Base-by-base conservation (phyloP, 2,888 invertebrate genomes). In the Caenorhabditis angaria region DNA sequence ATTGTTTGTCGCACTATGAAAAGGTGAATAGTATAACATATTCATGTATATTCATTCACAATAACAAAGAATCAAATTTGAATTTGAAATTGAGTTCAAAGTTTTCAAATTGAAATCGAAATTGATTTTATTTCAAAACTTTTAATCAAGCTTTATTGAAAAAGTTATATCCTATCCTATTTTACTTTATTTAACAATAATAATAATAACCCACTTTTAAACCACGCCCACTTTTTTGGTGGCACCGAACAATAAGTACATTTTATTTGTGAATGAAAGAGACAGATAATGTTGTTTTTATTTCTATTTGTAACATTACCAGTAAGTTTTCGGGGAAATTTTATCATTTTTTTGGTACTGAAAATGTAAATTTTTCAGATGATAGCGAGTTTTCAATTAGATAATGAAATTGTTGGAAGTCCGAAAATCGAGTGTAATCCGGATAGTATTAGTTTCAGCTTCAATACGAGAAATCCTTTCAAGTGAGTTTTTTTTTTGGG, bases 361-460 rank as follows among this genome's bases (percentile, higher is more conserved):
- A 41, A 18, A 41, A 5, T 14, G 6, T 41, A 3, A 12, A 3
- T 41, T 41, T 41, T 41, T 41, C 10, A 18, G 18, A 14, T 18
- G 3, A 18, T 41, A 3, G 10, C 41, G 18, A 41, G 62, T 64
- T 61, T 2, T 65, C 57, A 32, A 62, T 28, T 61, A 28, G 18
- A 83, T 57, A 84, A 83, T 65, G 80, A 74, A 56, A 76, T 84
- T 2, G 64, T 81, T 2, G 82, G 80, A 6, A 60, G 62, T 48
- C 85, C 85, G 10, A 65, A 73, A 47, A 72, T 85, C 18, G 67
- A 77, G 54, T 85, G 85, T 61, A 67, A 69, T 56, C 79, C 78
- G 18, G 80, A 80, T 29, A 68, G 75, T 22, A 76, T 84, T 24
- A 76, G 70, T 5, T 82, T 85, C 58, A 57, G 75, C 0, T 77